Percentiles rank a stretch among this genome's conserved stretches.
These are phyloP conservation scores for Cochlearius cochlearius DNA, from an alignment of 2,113 vertebrate species.

Conservation along the genomic window DNA sequence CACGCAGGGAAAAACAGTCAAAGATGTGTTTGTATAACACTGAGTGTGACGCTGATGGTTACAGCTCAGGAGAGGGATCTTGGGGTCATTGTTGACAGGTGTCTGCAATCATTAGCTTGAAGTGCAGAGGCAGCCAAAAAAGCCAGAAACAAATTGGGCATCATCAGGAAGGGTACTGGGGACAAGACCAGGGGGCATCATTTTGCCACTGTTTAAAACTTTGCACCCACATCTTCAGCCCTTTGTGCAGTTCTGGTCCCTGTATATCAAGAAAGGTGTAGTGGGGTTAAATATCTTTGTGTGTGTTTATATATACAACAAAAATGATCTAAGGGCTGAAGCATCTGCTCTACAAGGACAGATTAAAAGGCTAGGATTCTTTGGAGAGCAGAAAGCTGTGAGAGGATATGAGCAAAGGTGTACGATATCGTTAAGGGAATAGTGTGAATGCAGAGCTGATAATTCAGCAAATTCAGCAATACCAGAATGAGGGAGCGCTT, in stretches of 20 bases:
- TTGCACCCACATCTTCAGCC: not conserved
- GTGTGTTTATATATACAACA: not conserved
- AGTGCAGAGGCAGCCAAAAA: not conserved
- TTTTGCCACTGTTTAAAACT: not conserved
- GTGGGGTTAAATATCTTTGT: not conserved
- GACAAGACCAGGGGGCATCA: not conserved
- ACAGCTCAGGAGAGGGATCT: not conserved
- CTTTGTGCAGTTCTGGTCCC: not conserved
- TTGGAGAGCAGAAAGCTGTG: not conserved
- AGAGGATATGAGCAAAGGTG: not conserved
- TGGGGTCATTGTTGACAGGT: not conserved
- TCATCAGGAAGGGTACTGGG: not conserved
- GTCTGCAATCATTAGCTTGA: not conserved
- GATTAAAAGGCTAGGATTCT: not conserved
- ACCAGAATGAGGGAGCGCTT: not conserved
- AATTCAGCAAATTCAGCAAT: not conserved
- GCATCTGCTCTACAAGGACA: not conserved
- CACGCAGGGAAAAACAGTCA: not conserved
- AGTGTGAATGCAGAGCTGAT: not conserved
- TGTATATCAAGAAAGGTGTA: not conserved
- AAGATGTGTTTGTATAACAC: not conserved
- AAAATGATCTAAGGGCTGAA: not conserved
- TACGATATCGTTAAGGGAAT: fast-evolving
- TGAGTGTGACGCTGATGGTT: not conserved
- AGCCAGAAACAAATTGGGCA: not conserved